Base-by-base conservation (phyloP, 1,140 invertebrate genomes). In the Diorhabda sublineata region DNA sequence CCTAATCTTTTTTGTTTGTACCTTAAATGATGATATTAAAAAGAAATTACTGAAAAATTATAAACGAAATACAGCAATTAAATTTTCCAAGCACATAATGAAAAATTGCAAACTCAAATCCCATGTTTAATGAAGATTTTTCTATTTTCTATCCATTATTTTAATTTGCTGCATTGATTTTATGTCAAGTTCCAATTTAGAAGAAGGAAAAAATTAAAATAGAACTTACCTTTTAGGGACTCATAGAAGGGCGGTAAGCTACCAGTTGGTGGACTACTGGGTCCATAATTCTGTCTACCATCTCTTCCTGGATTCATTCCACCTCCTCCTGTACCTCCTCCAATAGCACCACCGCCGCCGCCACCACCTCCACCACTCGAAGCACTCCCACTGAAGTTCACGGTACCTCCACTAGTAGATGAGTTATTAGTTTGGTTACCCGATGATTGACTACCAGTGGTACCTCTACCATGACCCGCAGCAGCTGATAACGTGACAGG, bases 241-340 rank as follows among this genome's bases (percentile, higher is more conserved):
- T 93, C 92, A 75, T 93, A 93, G 75, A 94, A 93, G 1, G 92
- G 92, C 5, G 92, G 92, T 60, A 94, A 78, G 56, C 91, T 92
- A 0, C 91, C 91, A 1, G 91, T 92, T 3, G 91, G 91, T 61
- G 91, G 91, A 71, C 91, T 92, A 71, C 91, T 92, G 3, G 91
- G 91, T 3, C 91, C 92, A 77, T 93, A 93, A 77, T 92, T 92
- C 59, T 90, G 90, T 42, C 91, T 85, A 3, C 90, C 90, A 77
- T 91, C 90, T 8, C 91, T 86, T 2, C 90, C 90, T 6, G 85
- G 85, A 74, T 88, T 88, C 84, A 88, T 88, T n/a, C 88, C 88
- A 11, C 90, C 90, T 4, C 88, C 89, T 2, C 90, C 89, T 8
- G 85, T 85, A 2, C 88, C 87, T 4, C 87, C 84, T 42, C 85